phyloP scores from a whole-genome alignment of 2,888 invertebrate genomes.

The Hypercompe scribonia region DNA sequence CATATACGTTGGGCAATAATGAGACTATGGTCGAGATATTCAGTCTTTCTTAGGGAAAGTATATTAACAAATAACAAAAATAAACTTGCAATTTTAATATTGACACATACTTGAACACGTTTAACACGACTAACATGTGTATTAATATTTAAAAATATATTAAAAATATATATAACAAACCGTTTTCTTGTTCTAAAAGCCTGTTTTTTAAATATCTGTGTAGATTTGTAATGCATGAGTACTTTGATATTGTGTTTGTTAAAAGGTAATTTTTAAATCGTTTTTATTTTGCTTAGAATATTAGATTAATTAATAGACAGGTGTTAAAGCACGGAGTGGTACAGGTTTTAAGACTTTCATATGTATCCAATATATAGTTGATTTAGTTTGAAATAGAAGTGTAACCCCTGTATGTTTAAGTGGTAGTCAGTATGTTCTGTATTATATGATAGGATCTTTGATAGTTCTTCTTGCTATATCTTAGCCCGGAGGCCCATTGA shows the following conservation, averaged over 20 bases:
- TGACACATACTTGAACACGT: not conserved
- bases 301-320: not conserved
- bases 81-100: not conserved
- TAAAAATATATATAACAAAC: not conserved
- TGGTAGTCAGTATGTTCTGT: not conserved
- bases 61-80: not conserved
- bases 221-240: conserved; percentile 45
- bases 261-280: too few species aligned
- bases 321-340: not conserved
- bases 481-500: too few species aligned
- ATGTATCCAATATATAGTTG: not conserved
- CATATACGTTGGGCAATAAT: not conserved
- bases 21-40: not conserved
- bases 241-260: conserved; percentile 11
- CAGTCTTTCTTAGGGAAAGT: not conserved
- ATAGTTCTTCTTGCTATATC: not conserved
- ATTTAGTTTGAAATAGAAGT: not conserved
- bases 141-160: not conserved
- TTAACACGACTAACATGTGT: not conserved
- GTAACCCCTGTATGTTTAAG: not conserved
- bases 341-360: not conserved
- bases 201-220: conserved; percentile 33
- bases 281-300: conserved; percentile 3
- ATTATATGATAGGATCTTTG: not conserved
- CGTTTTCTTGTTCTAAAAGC: conserved; percentile 25